Conservation (phyloP, 2,113 vertebrate species). For the pig (Sus scrofa) region DNA sequence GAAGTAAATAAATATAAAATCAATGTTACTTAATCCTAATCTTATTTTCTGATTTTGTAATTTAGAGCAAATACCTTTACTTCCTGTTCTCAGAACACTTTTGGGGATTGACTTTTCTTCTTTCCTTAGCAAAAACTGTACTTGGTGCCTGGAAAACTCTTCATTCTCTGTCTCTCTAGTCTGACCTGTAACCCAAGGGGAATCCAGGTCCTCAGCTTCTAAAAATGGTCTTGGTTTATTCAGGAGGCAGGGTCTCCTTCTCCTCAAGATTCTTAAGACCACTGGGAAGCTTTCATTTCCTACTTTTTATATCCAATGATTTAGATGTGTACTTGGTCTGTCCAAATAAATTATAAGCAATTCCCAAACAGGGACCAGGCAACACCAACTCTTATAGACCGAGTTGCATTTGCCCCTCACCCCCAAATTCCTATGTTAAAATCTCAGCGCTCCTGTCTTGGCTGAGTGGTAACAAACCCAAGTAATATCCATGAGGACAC, state of each 20-base stretch:
- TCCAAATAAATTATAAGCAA: not conserved
- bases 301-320: not conserved
- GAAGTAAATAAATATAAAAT: conserved; percentile 33
- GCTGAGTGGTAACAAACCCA: too few species aligned
- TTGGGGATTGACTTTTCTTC: not conserved
- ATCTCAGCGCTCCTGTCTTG: not conserved
- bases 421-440: not conserved
- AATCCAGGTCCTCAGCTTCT: not conserved
- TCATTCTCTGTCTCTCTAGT: not conserved
- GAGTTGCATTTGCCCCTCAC: not conserved
- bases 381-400: not conserved
- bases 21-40: not conserved
- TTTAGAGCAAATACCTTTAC: not conserved
- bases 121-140: not conserved
- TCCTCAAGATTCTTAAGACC: not conserved
- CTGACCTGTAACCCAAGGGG: not conserved
- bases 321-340: not conserved
- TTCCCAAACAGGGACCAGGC: not conserved
- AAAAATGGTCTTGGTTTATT: not conserved
- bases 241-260: not conserved
- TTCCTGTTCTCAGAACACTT: not conserved
- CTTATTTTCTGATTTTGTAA: not conserved
- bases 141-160: not conserved
- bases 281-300: rapidly evolving
- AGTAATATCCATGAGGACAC: too few species aligned